A percentile compares a stretch with the other conserved stretches of the same genome.
phyloP scores from a whole-genome alignment of 2,797 vertebrate species.

The Choloepus didactylus region DNA sequence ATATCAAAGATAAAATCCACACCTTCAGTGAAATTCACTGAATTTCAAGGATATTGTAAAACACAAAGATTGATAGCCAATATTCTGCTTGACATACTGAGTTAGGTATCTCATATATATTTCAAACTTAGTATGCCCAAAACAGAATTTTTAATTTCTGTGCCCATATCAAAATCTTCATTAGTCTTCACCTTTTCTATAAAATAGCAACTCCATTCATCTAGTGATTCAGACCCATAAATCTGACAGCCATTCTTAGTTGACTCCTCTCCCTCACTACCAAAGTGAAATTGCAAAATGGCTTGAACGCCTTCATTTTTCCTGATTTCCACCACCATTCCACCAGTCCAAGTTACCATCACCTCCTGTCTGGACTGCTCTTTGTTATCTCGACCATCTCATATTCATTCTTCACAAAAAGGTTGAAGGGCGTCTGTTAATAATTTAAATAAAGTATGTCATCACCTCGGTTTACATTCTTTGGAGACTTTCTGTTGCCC shows the following conservation, averaged over 20 bases:
- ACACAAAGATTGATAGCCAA: neutral
- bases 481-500: neutral
- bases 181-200: neutral
- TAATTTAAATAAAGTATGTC: constrained; percentile 11
- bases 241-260: neutral
- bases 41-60: neutral
- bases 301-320: neutral
- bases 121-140: neutral
- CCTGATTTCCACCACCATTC: neutral
- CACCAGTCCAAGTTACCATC: neutral
- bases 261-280: neutral
- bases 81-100: neutral
- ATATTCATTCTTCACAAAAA: neutral
- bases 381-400: neutral
- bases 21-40: neutral
- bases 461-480: neutral
- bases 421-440: neutral
- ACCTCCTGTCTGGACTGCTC: neutral
- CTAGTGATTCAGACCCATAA: neutral
- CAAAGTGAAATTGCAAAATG: neutral
- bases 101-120: neutral
- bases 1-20: neutral
- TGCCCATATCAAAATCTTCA: neutral
- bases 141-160: neutral
- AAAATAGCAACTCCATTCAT: neutral